Conservation (phyloP, 2,888 invertebrate genomes). For the Orthosia cruda region DNA sequence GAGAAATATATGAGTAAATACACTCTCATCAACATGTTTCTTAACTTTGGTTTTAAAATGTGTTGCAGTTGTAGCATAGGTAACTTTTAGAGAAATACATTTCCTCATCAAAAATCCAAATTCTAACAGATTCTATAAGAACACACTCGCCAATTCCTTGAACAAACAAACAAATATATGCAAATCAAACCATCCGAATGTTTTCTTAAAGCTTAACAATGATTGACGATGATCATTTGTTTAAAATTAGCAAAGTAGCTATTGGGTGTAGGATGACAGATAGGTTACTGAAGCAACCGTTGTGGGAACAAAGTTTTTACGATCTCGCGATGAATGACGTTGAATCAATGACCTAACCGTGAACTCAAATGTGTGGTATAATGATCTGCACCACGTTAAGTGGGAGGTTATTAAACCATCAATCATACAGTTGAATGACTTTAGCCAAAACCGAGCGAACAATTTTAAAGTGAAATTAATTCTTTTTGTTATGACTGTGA, state of each 20-base stretch:
- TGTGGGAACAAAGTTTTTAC: constrained; percentile 61
- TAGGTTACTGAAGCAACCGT: constrained; percentile 48
- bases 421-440: constrained; percentile 70
- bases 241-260: constrained; percentile 47
- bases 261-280: constrained; percentile 51
- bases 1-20: no score
- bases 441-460: constrained; percentile 37
- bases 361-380: constrained; percentile 60
- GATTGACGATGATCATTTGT: constrained; percentile 35
- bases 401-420: constrained; percentile 69
- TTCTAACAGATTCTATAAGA: neutral
- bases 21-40: no score
- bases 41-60: neutral
- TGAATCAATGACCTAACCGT: constrained; percentile 65
- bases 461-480: constrained; percentile 57
- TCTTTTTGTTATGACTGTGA: constrained; percentile 34
- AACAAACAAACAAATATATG: constrained; percentile 2
- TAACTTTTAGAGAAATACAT: no score
- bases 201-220: constrained; percentile 20
- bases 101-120: no score
- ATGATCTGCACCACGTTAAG: constrained; percentile 56
- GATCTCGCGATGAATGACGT: constrained; percentile 46
- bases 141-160: neutral
- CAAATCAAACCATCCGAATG: neutral
- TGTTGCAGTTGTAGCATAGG: neutral